These are phyloP conservation scores for Rhinichthys klamathensis DNA, from an alignment of 2,113 vertebrate genomes.

Conservation along the genomic window DNA sequence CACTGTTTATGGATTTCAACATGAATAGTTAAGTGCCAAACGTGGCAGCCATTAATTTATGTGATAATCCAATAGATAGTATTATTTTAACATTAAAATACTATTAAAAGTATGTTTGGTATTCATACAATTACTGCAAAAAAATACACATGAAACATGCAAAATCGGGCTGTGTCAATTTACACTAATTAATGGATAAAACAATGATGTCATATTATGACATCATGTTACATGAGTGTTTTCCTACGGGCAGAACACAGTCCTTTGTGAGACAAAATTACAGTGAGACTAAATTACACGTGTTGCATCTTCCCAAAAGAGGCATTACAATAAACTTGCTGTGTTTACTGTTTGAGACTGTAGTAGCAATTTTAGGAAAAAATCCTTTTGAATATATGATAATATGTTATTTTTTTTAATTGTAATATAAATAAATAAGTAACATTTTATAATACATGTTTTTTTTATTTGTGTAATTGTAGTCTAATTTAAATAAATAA, in stretches of 20 bases:
- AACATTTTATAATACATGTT: background rate
- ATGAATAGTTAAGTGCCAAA: background rate
- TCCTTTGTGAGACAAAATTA: background rate
- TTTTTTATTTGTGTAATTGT: too few species aligned
- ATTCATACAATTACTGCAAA: background rate
- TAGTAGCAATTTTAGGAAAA: background rate
- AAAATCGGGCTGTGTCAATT: background rate
- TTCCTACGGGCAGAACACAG: background rate
- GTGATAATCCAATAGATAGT: too few species aligned
- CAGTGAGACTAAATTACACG: slow-evolving; percentile 7
- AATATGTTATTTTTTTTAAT: too few species aligned
- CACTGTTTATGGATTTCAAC: background rate
- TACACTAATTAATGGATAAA: background rate
- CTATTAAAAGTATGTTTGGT: background rate
- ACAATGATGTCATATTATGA: background rate
- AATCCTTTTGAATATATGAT: background rate
- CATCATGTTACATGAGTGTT: background rate
- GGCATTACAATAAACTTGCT: background rate
- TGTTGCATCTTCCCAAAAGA: background rate
- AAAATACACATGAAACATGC: background rate
- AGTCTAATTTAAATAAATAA: background rate
- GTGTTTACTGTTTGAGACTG: background rate
- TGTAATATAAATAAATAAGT: background rate
- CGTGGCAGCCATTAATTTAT: too few species aligned
- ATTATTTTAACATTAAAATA: background rate